Evolutionary conservation across 2,113 vertebrate genomes (phyloP).

Genomic region (Brienomyrus longianalis): DNA sequence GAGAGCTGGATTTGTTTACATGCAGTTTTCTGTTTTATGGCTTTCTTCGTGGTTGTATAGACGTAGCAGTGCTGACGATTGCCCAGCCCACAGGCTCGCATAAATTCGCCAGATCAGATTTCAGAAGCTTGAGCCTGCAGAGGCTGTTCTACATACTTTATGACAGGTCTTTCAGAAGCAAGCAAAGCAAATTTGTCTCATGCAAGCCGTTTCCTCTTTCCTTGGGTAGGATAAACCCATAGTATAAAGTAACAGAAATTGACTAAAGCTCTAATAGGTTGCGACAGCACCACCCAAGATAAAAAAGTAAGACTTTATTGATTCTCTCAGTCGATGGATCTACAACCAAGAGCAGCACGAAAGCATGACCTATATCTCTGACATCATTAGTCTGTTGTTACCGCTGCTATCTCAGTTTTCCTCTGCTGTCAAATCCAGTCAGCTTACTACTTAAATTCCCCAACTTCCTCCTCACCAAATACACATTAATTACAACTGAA

Average conservation of each 20-base stretch:
- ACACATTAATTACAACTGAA: constrained; percentile 44
- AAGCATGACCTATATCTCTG: constrained; percentile 26
- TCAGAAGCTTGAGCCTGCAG: constrained; percentile 52
- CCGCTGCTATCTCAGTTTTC: constrained; percentile 35
- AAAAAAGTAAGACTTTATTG: constrained; percentile 30
- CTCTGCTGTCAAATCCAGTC: constrained; percentile 38
- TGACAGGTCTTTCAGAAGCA: constrained; percentile 50
- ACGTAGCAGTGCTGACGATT: constrained; percentile 56
- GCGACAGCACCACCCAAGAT: constrained; percentile 30
- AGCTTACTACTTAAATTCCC: constrained; percentile 31
- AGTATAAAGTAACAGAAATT: not conserved
- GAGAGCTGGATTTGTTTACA: constrained; percentile 49
- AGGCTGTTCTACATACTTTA: constrained; percentile 40
- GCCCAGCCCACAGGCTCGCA: constrained; percentile 46
- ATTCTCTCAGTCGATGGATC: constrained; percentile 20
- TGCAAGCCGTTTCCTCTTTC: constrained; percentile 38
- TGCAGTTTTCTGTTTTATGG: constrained; percentile 44
- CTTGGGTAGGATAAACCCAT: constrained; percentile 28
- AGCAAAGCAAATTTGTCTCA: constrained; percentile 49
- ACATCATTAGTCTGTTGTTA: constrained; percentile 27
- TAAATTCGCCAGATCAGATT: constrained; percentile 48
- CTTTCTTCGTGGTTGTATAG: constrained; percentile 43
- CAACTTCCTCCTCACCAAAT: constrained; percentile 50
- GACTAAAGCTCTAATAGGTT: not conserved
- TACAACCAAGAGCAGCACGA: constrained; percentile 22